These are phyloP conservation scores for Teinopalpus imperialis DNA, from an alignment of 2,888 invertebrate species.

Conservation along the genomic window DNA sequence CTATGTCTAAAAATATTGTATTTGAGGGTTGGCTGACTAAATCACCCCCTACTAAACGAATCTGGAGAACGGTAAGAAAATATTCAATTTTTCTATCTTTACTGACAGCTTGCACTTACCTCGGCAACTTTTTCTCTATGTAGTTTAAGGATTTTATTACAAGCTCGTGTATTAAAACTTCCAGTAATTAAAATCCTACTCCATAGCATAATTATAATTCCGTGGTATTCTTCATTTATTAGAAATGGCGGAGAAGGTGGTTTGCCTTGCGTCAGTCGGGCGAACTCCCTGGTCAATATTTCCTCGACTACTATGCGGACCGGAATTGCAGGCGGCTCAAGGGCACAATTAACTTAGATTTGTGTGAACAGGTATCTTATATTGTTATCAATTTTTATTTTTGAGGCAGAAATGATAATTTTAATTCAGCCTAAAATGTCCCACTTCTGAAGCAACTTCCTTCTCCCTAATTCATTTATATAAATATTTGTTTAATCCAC, in stretches of 20 bases:
- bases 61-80: conserved; percentile 95
- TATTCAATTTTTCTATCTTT: conserved; percentile 51
- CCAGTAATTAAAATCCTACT: too few relatives aligned
- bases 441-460: too few relatives aligned
- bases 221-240: conserved; percentile 33
- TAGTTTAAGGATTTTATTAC: conserved; percentile 20
- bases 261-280: conserved; percentile 95
- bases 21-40: conserved; percentile 97
- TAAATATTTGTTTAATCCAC: not conserved
- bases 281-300: conserved; percentile 96
- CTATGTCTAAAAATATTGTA: conserved; percentile 85
- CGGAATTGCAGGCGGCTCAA: conserved; percentile 91
- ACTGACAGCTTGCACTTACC: conserved; percentile 53
- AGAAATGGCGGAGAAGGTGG: conserved; percentile 98
- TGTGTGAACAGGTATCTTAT: conserved; percentile 93
- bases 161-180: too few relatives aligned
- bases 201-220: too few relatives aligned
- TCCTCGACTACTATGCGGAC: conserved; percentile 96
- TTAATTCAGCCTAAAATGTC: too few relatives aligned
- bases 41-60: conserved; percentile 95
- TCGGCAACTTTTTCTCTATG: conserved; percentile 32
- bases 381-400: too few relatives aligned
- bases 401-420: too few relatives aligned
- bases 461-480: too few relatives aligned
- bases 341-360: conserved; percentile 95